Evolutionary conservation across 2,113 vertebrate genomes (phyloP).

Genomic region (Grallaria varia): DNA sequence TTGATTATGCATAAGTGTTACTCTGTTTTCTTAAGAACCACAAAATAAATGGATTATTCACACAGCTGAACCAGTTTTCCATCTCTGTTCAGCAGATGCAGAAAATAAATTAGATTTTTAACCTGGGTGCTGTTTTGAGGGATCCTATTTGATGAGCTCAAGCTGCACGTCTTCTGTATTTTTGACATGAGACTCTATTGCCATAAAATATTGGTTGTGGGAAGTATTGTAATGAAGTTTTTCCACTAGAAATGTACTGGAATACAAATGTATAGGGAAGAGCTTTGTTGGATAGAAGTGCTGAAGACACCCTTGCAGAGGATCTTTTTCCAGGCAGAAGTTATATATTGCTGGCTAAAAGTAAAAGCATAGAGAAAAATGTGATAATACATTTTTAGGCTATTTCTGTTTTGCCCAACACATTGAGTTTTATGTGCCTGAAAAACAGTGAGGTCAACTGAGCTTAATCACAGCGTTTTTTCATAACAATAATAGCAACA

Average conservation of each 20-base stretch:
- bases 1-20: neutral
- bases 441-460: neutral
- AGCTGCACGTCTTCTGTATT: neutral
- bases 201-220: neutral
- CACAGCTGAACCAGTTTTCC: neutral
- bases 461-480: neutral
- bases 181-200: constrained; percentile 4
- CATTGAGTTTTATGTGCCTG: neutral
- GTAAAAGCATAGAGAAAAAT: neutral
- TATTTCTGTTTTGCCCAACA: neutral
- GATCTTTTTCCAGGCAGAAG: constrained; percentile 51
- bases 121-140: neutral
- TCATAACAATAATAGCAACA: neutral
- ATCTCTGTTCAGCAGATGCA: neutral
- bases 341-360: constrained; percentile 16
- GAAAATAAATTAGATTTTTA: neutral
- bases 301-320: neutral
- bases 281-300: constrained; percentile 11
- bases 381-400: neutral
- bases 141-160: constrained; percentile 24
- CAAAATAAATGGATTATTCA: neutral
- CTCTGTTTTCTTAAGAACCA: neutral
- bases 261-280: constrained; percentile 13
- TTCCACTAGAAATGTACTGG: neutral
- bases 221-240: constrained; percentile 21